These are phyloP conservation scores for Plebejus argus DNA, from an alignment of 2,888 invertebrate species.

Conservation along the genomic window DNA sequence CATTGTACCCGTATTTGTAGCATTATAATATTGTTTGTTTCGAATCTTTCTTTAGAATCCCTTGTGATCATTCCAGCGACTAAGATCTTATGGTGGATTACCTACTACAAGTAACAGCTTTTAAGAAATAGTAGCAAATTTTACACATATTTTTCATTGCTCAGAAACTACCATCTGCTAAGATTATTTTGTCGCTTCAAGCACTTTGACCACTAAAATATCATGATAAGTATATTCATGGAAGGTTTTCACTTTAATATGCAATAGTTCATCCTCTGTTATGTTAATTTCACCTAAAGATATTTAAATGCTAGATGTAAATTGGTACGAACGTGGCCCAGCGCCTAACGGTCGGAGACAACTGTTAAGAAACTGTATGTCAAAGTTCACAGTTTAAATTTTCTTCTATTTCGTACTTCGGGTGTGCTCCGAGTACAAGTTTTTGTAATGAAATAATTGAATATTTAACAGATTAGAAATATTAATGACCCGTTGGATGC, in stretches of 20 bases:
- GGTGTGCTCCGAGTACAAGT: background rate
- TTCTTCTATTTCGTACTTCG: slow-evolving; percentile 36
- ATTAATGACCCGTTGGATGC: slow-evolving; percentile 34
- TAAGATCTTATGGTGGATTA: too few species aligned
- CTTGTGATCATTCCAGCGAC: too few species aligned
- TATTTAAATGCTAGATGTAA: slow-evolving; percentile 41
- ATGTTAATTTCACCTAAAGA: slow-evolving; percentile 40
- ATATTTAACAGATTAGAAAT: slow-evolving; percentile 33
- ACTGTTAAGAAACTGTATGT: slow-evolving; percentile 47
- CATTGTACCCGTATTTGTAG: too few species aligned
- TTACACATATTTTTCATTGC: background rate
- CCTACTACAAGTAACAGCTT: background rate
- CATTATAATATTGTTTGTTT: too few species aligned
- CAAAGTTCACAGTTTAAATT: slow-evolving; percentile 54
- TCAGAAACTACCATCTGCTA: background rate
- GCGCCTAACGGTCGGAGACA: slow-evolving; percentile 44
- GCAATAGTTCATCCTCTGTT: slow-evolving; percentile 32
- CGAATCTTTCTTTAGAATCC: too few species aligned
- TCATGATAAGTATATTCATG: background rate
- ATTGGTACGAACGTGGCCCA: slow-evolving; percentile 39
- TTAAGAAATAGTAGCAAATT: background rate
- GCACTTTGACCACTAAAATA: background rate
- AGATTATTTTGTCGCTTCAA: background rate
- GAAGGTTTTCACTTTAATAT: background rate
- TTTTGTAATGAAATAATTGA: slow-evolving; percentile 30